These are phyloP conservation scores for Sesia apiformis DNA, from an alignment of 2,888 invertebrate species.

Conservation along the genomic window DNA sequence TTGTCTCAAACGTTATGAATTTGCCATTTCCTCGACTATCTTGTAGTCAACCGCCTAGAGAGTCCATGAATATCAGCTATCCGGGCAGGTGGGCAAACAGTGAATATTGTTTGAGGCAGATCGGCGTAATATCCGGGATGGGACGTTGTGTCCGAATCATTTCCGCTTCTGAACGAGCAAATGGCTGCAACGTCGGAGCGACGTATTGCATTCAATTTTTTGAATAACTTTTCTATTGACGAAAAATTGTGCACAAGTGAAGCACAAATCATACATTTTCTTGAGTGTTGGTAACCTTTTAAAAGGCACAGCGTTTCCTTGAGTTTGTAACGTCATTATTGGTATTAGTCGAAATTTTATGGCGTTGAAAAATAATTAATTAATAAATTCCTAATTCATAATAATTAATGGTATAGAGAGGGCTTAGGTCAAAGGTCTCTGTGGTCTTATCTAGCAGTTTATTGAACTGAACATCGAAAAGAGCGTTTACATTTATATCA, in stretches of 20 bases:
- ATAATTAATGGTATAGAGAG: no score
- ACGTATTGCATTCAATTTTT: constrained; percentile 11
- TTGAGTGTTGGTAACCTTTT: no score
- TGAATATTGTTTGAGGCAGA: background rate
- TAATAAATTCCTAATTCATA: no score
- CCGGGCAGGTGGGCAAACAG: background rate
- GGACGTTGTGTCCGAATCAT: constrained; percentile 27
- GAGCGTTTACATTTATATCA: no score
- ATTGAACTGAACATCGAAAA: no score
- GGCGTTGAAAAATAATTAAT: background rate
- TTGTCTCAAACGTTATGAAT: no score
- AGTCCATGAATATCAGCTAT: background rate
- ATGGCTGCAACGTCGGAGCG: background rate
- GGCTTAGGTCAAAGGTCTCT: no score
- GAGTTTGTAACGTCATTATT: background rate
- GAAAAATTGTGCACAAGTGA: no score
- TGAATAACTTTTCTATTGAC: background rate
- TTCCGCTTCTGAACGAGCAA: constrained; percentile 19
- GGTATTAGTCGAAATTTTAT: background rate
- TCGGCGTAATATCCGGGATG: constrained; percentile 31
- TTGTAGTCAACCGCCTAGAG: background rate
- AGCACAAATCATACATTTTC: no score
- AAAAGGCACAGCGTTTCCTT: no score
- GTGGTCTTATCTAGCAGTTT: no score
- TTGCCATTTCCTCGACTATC: background rate